Evolutionary conservation across 2,113 vertebrate genomes (phyloP).

Genomic region (Ornithorhynchus anatinus): DNA sequence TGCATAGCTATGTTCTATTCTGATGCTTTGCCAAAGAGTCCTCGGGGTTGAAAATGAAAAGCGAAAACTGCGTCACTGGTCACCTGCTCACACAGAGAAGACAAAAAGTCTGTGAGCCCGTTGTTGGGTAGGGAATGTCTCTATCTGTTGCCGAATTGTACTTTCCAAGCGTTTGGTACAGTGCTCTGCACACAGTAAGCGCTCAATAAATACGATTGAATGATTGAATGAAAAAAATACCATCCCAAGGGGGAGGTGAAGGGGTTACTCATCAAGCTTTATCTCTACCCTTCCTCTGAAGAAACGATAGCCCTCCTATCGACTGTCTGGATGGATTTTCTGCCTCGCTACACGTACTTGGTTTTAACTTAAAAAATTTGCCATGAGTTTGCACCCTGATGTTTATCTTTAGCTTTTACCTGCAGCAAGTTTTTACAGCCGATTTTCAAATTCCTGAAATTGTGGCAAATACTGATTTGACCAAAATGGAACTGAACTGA

Average conservation of each 20-base stretch:
- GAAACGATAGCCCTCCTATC: conserved; percentile 8
- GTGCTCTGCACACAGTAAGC: no score
- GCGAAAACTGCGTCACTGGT: no score
- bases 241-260: not conserved
- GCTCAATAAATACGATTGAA: no score
- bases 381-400: conserved; percentile 4
- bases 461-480: conserved; percentile 27
- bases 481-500: conserved; percentile 26
- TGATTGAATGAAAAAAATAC: no score
- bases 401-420: conserved; percentile 54
- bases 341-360: conserved; percentile 41
- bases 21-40: no score
- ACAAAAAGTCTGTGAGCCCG: no score
- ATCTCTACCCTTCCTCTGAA: not conserved
- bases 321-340: conserved; percentile 46
- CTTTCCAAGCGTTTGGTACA: no score
- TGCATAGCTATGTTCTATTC: no score
- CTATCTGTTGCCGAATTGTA: no score
- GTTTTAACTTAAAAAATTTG: conserved; percentile 40
- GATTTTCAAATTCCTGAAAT: conserved; percentile 56
- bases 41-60: no score
- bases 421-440: conserved; percentile 53
- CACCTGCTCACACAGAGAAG: no score
- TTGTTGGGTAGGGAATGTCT: no score
- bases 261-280: not conserved